These are phyloP conservation scores for Elaphurus davidianus DNA, from an alignment of 2,113 vertebrate genomes.

Conservation along the genomic window DNA sequence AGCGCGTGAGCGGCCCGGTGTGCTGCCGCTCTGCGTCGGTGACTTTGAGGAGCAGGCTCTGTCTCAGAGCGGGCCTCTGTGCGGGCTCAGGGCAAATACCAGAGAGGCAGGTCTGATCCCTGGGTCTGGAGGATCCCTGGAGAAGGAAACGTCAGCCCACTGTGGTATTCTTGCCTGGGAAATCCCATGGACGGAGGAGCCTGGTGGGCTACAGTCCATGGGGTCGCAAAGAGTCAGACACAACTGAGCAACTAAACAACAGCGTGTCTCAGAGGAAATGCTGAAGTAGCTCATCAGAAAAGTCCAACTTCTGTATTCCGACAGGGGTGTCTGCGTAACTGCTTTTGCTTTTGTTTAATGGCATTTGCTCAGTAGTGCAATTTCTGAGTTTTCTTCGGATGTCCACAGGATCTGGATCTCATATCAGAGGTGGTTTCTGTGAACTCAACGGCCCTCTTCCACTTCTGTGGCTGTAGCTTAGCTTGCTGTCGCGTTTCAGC, in stretches of 20 bases:
- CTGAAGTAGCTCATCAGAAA: background rate
- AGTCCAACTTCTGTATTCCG: background rate
- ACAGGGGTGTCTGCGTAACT: background rate
- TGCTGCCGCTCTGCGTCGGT: background rate
- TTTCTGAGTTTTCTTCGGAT: background rate
- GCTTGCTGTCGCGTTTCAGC: background rate
- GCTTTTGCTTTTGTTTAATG: background rate
- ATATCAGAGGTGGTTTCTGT: background rate
- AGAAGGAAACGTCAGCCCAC: background rate
- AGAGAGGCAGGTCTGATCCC: background rate
- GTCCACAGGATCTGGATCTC: background rate
- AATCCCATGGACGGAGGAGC: background rate
- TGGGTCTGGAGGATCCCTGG: background rate
- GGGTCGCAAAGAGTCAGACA: background rate
- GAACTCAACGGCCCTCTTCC: background rate
- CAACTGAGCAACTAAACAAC: accelerated
- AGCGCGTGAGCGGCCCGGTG: background rate
- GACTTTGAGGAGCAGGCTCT: background rate
- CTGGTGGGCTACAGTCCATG: background rate
- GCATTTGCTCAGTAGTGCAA: accelerated
- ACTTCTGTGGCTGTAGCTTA: background rate
- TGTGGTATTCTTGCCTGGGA: background rate
- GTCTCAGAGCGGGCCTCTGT: background rate
- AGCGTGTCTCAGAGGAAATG: background rate
- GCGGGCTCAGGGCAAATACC: background rate